Percentiles rank a stretch among this genome's conserved stretches.
Evolutionary conservation across 2,888 invertebrate genomes (phyloP).

Genomic region (Amiota mariae): DNA sequence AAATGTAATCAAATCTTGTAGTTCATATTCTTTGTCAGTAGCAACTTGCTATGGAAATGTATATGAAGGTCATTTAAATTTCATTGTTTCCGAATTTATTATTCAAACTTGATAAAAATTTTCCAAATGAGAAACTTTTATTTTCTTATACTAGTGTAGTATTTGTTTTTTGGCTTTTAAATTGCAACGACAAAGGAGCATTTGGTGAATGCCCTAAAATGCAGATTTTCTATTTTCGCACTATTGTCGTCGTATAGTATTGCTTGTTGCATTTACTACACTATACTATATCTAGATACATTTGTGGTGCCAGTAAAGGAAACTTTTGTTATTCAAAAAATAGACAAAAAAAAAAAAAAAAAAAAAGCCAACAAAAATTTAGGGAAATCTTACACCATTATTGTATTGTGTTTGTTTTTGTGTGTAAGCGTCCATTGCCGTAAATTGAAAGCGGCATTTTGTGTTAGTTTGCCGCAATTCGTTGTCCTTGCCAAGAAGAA

Average conservation of each 20-base stretch:
- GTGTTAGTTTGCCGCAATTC: neutral
- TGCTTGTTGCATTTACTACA: slow-evolving; percentile 20
- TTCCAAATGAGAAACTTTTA: neutral
- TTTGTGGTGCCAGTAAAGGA: slow-evolving; percentile 53
- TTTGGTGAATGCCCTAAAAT: slow-evolving; percentile 31
- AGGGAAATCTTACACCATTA: slow-evolving; percentile 50
- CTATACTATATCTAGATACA: slow-evolving; percentile 43
- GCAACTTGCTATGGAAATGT: neutral
- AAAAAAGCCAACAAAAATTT: too few relatives aligned
- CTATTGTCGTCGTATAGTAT: too few relatives aligned
- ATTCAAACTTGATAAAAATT: slow-evolving; percentile 4
- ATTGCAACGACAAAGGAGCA: slow-evolving; percentile 50
- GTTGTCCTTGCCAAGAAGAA: slow-evolving; percentile 6
- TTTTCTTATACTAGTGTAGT: neutral
- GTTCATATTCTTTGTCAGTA: neutral
- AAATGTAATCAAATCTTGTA: too few relatives aligned
- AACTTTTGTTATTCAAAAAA: slow-evolving; percentile 43
- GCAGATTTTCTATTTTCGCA: slow-evolving; percentile 7
- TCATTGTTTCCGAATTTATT: neutral
- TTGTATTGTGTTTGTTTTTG: slow-evolving; percentile 39
- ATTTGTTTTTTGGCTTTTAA: slow-evolving; percentile 49
- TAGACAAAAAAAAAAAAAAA: too few relatives aligned
- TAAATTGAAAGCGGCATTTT: slow-evolving; percentile 12
- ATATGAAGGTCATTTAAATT: neutral
- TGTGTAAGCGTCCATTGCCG: slow-evolving; percentile 32